Evolutionary conservation across 2,888 invertebrate genomes (phyloP).

Genomic region (Acleris laterana): DNA sequence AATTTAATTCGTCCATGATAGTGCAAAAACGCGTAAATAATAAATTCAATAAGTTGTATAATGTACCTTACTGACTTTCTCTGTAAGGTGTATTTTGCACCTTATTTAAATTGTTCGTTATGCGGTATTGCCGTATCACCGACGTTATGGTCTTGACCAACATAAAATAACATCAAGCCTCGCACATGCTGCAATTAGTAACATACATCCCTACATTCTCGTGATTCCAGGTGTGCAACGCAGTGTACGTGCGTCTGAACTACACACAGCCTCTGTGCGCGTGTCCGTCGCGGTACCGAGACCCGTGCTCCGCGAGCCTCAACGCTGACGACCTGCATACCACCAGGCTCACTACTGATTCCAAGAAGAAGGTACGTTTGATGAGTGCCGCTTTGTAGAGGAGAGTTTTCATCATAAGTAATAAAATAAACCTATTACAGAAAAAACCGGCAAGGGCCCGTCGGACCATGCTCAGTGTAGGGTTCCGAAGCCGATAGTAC

Average conservation of each 20-base stretch:
- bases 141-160: no score
- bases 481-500: no score
- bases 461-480: no score
- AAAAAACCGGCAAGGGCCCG: no score
- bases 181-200: not conserved
- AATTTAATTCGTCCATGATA: no score
- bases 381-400: not conserved
- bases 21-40: not conserved
- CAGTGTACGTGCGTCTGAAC: conserved; percentile 95
- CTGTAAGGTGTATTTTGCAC: no score
- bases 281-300: conserved; percentile 93
- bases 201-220: conserved; percentile 6
- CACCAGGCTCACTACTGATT: conserved; percentile 94
- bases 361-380: conserved; percentile 89
- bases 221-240: conserved; percentile 91
- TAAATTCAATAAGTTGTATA: no score
- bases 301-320: conserved; percentile 95
- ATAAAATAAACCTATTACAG: no score
- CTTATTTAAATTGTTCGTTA: no score
- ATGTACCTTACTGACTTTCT: no score
- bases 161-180: no score
- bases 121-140: no score
- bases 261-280: conserved; percentile 97
- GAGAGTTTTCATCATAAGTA: not conserved
- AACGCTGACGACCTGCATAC: conserved; percentile 96